These are phyloP conservation scores for Pteria penguin DNA, from an alignment of 2,888 invertebrate species.

Conservation along the genomic window DNA sequence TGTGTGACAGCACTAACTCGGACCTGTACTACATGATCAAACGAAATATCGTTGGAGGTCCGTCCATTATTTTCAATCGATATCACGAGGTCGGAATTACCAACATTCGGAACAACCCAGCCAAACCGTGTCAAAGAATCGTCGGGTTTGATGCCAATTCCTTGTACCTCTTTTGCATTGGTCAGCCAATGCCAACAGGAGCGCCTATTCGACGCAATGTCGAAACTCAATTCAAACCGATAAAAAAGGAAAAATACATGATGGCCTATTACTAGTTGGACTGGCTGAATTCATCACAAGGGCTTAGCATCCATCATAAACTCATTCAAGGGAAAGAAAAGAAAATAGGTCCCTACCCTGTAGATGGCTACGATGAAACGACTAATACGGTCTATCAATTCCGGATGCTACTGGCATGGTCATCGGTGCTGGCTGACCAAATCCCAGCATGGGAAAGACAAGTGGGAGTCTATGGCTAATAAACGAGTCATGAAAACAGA, in stretches of 20 bases:
- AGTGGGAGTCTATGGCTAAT: not conserved
- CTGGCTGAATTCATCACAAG: conserved; percentile 1
- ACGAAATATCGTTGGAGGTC: conserved; percentile 27
- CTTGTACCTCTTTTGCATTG: conserved; percentile 9
- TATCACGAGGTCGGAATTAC: no score
- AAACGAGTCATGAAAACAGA: not conserved
- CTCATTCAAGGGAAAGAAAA: conserved; percentile 12
- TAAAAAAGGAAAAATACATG: no score
- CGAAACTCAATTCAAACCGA: conserved; percentile 4
- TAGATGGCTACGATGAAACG: conserved; percentile 19
- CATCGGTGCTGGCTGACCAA: conserved; percentile 7
- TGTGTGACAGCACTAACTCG: not conserved
- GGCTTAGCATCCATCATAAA: not conserved
- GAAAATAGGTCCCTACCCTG: conserved; percentile 23
- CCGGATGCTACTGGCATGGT: conserved; percentile 34
- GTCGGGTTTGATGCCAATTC: conserved; percentile 31
- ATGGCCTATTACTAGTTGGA: conserved; percentile 25
- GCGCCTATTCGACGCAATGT: not conserved
- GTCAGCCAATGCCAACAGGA: conserved; percentile 19
- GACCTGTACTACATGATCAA: conserved; percentile 28
- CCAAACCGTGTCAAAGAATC: no score
- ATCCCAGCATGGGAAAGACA: not conserved
- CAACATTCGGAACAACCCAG: no score
- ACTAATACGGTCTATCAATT: conserved; percentile 12
- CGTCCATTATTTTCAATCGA: no score